Evolutionary conservation across 2,888 invertebrate species (phyloP).

Genomic region (Abrostola triplasia): DNA sequence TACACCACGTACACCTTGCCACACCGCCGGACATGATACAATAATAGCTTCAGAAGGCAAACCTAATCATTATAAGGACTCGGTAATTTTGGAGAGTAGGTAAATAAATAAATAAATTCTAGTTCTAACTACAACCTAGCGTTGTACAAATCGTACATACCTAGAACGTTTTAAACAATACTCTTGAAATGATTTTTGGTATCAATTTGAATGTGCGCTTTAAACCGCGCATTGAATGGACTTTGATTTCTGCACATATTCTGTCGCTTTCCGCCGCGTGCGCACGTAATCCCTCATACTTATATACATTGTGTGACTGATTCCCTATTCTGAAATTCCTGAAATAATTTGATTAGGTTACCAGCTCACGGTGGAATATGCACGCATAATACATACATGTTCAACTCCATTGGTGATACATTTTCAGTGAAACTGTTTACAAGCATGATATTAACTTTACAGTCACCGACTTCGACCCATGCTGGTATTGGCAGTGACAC

Average conservation of each 20-base stretch:
- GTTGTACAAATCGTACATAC: too few relatives aligned
- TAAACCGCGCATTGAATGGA: background rate
- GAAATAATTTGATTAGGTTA: slow-evolving; percentile 10
- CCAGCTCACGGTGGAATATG: slow-evolving; percentile 1
- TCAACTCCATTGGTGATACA: background rate
- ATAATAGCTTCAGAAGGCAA: slow-evolving; percentile 15
- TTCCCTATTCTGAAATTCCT: slow-evolving; percentile 26
- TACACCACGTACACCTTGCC: slow-evolving; percentile 10
- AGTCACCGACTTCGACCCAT: background rate
- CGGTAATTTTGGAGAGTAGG: too few relatives aligned
- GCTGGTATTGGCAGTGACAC: background rate
- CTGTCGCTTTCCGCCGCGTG: background rate
- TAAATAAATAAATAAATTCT: background rate
- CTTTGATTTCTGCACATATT: slow-evolving; percentile 7
- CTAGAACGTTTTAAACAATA: too few relatives aligned
- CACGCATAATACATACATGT: background rate
- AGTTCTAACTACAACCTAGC: background rate
- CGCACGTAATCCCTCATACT: slow-evolving; percentile 19
- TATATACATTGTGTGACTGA: slow-evolving; percentile 18
- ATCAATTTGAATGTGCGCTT: too few relatives aligned
- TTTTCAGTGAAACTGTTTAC: background rate
- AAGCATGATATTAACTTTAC: too few relatives aligned
- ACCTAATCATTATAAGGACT: background rate
- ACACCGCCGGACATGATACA: background rate
- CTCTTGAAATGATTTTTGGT: too few relatives aligned